Evolutionary conservation across 2,888 invertebrate species (phyloP), one percentile per base, ranked within the genome.

Genomic region (Scrobipalpa costella): DNA sequence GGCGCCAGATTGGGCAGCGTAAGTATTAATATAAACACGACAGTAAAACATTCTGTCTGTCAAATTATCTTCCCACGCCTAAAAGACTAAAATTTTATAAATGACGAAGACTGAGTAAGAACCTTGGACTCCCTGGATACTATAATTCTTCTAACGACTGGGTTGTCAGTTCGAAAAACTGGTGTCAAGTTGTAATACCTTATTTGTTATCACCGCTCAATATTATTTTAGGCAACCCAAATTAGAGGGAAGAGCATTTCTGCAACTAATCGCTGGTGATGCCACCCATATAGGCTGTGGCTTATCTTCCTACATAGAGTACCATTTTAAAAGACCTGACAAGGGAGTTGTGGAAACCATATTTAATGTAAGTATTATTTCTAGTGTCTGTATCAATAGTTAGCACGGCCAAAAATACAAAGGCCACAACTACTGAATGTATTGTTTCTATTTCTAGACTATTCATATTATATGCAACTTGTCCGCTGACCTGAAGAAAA

Each of bases 241-340:
- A 9, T 1, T 8, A 2, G 19, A 49, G 17, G 49, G 49, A 17
- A 21, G 21, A 15, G 8, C 8, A 19, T 88, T 80, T 63, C 33
- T 84, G 21, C 72, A 75, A 7, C 73, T 86, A 74, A 72, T 86
- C 1, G 66, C 74, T 3, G 83, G 80, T 0, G 58, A 73, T 0
- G 69, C 81, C 0, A 88, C 87, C 0, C 87, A 87, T 60, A 80
- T 89, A 71, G 88, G 88, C 0, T 89, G 88, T 38, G 88, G 88
- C 0, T 72, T 89, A 0, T 81, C 85, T 0, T 85, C 79, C 0
- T 87, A 80, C 61, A 71, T 76, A 0, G 80, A 83, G 34, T 85
- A 79, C 61, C 69, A 68, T 0, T 80, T 72, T 61, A 70, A 75
- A 27, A 27, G 27, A 27, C 27, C 27, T 19, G 70, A 72, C 0